Base-by-base conservation (phyloP, 2,888 invertebrate species). In the Bimastos eiseni region DNA sequence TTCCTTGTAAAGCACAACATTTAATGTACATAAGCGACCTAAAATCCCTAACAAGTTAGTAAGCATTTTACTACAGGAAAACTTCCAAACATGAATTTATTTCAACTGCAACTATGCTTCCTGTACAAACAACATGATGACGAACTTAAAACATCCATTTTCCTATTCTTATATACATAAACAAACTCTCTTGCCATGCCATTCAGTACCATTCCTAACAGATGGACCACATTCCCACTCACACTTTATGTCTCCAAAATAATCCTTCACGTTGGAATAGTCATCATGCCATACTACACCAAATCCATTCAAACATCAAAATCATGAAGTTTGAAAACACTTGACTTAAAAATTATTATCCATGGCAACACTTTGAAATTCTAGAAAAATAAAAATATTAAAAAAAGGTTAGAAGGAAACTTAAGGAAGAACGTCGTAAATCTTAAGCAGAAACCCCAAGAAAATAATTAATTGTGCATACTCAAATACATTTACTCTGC, bases 61-160 rank as follows among this genome's bases (percentile, higher is more conserved):
- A 36, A 86, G 86, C 86, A 86, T 34, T 86, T 70, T 86, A 86
- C 37, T 34, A 86, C 86, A 37, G 86, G 37, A 86, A 84, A 70
- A 70, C 70, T 70, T 70, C 37, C 86, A 37, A 86, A 86, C 34
- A 86, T 34, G 36, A 86, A 86, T 86, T 86, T 34, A 37, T 86
- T 86, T 86, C 6, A 86, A 86, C 86, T 86, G 86, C 86, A 36
- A 86, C 86, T 86, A 86, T 36, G n/a, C 86, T 36, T 86, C 37
- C 34, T 86, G 86, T 86, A 86, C 86, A 86, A 86, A 34, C 86
- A 36, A 86, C 86, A 86, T 36, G 37, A 37, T 86, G 34, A 86
- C 36, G n/a, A 86, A 86, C 36, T 86, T 34, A 86, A 86, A 86
- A 86, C 86, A 86, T 86, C 86, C 86, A 86, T 86, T 86, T 86